A percentile compares a stretch with the other conserved stretches of the same genome.
phyloP scores from a whole-genome alignment of 2,888 invertebrate genomes.

The Ennomos erosarius region DNA sequence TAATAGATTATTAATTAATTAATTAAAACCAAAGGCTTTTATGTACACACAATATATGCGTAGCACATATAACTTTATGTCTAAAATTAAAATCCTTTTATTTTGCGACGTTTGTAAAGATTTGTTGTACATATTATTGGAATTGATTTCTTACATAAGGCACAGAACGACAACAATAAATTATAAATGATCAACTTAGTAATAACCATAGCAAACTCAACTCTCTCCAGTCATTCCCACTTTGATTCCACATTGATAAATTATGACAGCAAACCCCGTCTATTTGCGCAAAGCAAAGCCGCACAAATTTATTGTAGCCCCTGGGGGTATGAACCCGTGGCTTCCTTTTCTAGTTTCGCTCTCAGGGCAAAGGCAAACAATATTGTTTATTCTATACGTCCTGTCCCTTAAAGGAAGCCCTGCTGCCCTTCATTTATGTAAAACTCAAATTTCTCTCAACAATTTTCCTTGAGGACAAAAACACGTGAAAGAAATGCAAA shows the following conservation, averaged over 20 bases:
- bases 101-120: no score
- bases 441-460: conserved; percentile 34
- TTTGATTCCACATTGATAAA: conserved; percentile 26
- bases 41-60: no score
- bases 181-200: no score
- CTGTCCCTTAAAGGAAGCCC: conserved; percentile 29
- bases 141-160: no score
- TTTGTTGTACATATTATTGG: no score
- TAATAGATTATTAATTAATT: no score
- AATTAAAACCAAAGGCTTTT: no score
- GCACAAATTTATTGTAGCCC: conserved; percentile 40
- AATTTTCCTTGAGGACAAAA: conserved; percentile 27
- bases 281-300: conserved; percentile 42
- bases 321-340: conserved; percentile 33
- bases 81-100: no score
- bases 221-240: conserved; percentile 1
- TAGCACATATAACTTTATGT: no score
- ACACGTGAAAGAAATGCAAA: conserved; percentile 20
- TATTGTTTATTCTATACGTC: conserved; percentile 38
- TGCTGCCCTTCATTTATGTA: conserved; percentile 34
- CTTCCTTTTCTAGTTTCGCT: conserved; percentile 41
- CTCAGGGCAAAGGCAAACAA: conserved; percentile 34
- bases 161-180: no score
- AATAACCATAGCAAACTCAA: background rate
- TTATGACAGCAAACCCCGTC: conserved; percentile 25